Evolutionary conservation across 2,113 vertebrate species (phyloP).

Genomic region (Potamarius usumacintae): DNA sequence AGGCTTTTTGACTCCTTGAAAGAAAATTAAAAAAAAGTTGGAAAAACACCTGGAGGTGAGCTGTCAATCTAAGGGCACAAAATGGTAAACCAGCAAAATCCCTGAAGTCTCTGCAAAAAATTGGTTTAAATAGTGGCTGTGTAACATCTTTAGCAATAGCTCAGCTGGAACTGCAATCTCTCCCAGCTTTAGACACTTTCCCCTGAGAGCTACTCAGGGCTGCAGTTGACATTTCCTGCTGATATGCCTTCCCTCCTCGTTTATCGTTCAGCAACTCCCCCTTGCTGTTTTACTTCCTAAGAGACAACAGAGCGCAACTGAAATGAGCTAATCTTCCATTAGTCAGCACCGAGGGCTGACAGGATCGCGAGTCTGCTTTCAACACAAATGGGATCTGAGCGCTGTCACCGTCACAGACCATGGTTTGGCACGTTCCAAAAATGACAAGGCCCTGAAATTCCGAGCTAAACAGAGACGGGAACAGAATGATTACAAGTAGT

Average conservation of each 20-base stretch:
- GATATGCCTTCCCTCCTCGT: constrained; percentile 25
- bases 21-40: not conserved
- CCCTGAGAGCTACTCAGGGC: constrained; percentile 13
- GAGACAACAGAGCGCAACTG: constrained; percentile 34
- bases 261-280: constrained; percentile 32
- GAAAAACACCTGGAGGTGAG: not conserved
- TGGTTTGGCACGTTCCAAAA: not conserved
- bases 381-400: constrained; percentile 27
- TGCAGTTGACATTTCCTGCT: constrained; percentile 49
- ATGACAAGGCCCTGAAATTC: not conserved
- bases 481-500: not conserved
- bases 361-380: not conserved
- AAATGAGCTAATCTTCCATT: constrained; percentile 40
- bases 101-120: not conserved
- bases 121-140: not conserved
- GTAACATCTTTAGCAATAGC: constrained; percentile 7
- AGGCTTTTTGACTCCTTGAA: not conserved
- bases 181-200: constrained; percentile 32
- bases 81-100: not conserved
- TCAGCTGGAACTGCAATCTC: constrained; percentile 28
- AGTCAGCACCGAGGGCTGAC: constrained; percentile 24
- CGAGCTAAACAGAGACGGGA: not conserved
- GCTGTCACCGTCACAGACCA: not conserved
- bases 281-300: constrained; percentile 34
- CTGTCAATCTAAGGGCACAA: not conserved